Evolutionary conservation across 2,888 invertebrate genomes (phyloP).

Genomic region (Pinctada fucata): DNA sequence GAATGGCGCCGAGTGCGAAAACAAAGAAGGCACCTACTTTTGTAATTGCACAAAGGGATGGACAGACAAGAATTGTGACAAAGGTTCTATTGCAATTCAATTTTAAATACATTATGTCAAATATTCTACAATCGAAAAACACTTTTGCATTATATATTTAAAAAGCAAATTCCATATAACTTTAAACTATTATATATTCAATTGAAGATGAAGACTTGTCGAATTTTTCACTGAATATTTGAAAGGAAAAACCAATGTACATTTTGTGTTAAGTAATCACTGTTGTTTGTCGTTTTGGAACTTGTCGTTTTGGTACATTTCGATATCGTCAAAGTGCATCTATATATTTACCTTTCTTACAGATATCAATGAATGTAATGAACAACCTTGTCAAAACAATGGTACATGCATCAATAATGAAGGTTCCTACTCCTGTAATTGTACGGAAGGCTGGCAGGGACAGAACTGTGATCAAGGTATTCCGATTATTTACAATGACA

Average conservation of each 20-base stretch:
- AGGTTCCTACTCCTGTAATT: conserved; percentile 22
- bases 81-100: background rate
- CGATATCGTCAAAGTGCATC: background rate
- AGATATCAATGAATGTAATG: conserved; percentile 28
- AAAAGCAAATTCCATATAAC: too few relatives aligned
- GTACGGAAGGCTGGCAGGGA: conserved; percentile 18
- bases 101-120: background rate
- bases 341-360: background rate
- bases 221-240: too few relatives aligned
- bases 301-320: background rate
- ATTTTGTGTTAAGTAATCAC: background rate
- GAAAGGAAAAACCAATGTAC: too few relatives aligned
- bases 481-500: too few relatives aligned
- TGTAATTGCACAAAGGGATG: conserved; percentile 6
- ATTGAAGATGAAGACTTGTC: too few relatives aligned
- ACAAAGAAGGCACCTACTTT: conserved; percentile 1
- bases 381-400: conserved; percentile 17
- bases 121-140: too few relatives aligned
- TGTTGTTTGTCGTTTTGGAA: background rate
- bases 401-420: conserved; percentile 23
- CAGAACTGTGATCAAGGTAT: conserved; percentile 8
- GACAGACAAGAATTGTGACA: conserved; percentile 3
- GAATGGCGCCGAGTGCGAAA: conserved; percentile 2
- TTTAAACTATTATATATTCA: background rate
- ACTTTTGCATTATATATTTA: too few relatives aligned